Percentiles rank a stretch among this genome's conserved stretches.
These are phyloP conservation scores for Nettapus auritus DNA, from an alignment of 2,113 vertebrate genomes.

Conservation along the genomic window DNA sequence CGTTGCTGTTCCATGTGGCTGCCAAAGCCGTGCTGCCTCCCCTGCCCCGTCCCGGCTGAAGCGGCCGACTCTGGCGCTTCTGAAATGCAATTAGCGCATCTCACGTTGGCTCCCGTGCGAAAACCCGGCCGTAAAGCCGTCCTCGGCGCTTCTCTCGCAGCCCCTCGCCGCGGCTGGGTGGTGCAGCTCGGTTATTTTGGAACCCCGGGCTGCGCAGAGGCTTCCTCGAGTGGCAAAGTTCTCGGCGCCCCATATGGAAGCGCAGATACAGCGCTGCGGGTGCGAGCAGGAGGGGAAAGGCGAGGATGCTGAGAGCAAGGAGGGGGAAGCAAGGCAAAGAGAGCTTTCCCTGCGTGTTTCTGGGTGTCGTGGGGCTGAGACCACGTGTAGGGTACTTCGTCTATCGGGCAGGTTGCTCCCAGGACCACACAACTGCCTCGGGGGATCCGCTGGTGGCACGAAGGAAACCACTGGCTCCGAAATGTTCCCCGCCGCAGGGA, in stretches of 20 bases:
- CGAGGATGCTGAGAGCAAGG: background rate
- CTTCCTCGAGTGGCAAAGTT: constrained; percentile 11
- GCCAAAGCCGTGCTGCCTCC: background rate
- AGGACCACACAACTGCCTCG: background rate
- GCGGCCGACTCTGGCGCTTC: background rate
- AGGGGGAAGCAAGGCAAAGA: background rate
- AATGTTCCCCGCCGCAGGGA: background rate
- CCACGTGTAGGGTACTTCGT: fast-evolving
- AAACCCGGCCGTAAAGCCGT: background rate
- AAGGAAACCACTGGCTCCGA: background rate
- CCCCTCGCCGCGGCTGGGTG: background rate
- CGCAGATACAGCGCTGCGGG: background rate
- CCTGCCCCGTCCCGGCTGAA: background rate
- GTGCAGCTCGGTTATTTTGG: constrained; percentile 6
- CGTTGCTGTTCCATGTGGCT: background rate
- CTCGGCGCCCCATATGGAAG: background rate
- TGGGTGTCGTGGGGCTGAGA: fast-evolving
- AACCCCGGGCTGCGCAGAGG: background rate
- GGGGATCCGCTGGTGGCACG: background rate
- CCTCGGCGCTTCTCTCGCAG: background rate
- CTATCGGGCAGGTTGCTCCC: background rate
- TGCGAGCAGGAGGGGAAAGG: background rate
- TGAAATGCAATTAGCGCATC: background rate
- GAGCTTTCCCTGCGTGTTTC: fast-evolving
- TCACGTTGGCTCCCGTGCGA: background rate